phyloP scores from a whole-genome alignment of 1,140 invertebrate species.

The Euura saliciscinereae region DNA sequence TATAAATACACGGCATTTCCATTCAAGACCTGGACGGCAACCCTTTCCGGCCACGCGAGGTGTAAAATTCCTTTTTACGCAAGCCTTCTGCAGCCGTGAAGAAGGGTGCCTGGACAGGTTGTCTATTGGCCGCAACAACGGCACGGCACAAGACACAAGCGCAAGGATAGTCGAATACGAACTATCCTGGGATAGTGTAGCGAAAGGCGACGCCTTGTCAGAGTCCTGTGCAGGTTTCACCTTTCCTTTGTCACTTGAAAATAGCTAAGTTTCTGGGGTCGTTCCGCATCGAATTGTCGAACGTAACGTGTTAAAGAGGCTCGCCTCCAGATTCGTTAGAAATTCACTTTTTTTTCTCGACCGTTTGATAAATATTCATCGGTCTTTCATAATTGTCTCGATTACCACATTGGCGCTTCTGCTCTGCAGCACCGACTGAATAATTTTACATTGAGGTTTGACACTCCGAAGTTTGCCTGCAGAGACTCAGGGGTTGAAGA shows the following conservation, averaged over 20 bases:
- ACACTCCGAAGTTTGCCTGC: too few species aligned
- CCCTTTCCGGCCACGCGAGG: constrained; percentile 19
- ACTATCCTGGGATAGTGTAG: neutral
- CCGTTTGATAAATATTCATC: constrained; percentile 4
- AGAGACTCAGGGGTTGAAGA: neutral
- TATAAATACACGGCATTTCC: constrained; percentile 35
- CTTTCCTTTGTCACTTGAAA: too few species aligned
- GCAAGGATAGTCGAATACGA: neutral
- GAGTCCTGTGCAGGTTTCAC: too few species aligned
- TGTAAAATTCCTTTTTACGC: constrained; percentile 26
- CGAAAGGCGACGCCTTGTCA: too few species aligned
- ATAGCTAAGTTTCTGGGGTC: too few species aligned
- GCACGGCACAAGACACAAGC: too few species aligned
- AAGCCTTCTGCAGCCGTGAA: constrained; percentile 8
- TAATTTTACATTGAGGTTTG: neutral
- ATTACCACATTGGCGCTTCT: neutral
- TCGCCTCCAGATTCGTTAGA: too few species aligned
- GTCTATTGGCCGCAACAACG: constrained; percentile 28
- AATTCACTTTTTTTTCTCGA: neutral
- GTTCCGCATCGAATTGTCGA: too few species aligned
- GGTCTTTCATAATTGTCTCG: neutral
- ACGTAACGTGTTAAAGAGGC: too few species aligned
- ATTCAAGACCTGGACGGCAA: constrained; percentile 15
- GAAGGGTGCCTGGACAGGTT: neutral
- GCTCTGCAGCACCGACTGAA: neutral